These are phyloP conservation scores for Sciurus niger DNA, from an alignment of 2,113 vertebrate genomes.

Conservation along the genomic window DNA sequence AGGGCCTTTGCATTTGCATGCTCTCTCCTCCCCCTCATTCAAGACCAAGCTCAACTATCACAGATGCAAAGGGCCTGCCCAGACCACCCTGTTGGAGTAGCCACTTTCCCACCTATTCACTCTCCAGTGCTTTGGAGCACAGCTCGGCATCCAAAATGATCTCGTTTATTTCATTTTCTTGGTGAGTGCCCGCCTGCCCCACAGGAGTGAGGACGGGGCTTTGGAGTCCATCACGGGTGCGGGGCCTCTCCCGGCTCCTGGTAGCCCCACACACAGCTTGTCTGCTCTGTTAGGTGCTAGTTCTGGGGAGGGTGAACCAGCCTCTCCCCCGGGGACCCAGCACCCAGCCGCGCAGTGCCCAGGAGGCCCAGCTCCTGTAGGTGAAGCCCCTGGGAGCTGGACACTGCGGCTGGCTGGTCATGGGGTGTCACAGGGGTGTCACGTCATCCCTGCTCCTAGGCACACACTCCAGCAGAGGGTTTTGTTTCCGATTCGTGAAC, in stretches of 20 bases:
- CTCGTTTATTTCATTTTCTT: background rate
- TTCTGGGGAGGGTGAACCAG: background rate
- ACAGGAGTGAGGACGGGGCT: background rate
- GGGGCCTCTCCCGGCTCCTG: background rate
- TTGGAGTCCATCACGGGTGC: accelerated
- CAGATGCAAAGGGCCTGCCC: background rate
- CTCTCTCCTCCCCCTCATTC: background rate
- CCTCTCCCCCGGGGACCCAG: background rate
- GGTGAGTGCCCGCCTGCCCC: too few relatives aligned
- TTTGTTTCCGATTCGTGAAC: background rate
- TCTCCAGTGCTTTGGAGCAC: background rate
- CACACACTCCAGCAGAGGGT: background rate
- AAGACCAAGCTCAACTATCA: background rate
- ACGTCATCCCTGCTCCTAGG: too few relatives aligned
- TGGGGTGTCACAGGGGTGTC: accelerated
- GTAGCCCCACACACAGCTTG: accelerated
- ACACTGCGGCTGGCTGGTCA: accelerated
- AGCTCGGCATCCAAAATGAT: accelerated
- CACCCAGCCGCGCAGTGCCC: accelerated
- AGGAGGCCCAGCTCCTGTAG: accelerated
- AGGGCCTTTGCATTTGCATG: background rate
- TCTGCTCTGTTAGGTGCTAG: background rate
- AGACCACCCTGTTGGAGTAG: background rate
- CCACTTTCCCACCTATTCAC: background rate
- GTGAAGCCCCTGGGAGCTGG: accelerated